Conservation (phyloP, 2,113 vertebrate species). For the Calonectris borealis region DNA sequence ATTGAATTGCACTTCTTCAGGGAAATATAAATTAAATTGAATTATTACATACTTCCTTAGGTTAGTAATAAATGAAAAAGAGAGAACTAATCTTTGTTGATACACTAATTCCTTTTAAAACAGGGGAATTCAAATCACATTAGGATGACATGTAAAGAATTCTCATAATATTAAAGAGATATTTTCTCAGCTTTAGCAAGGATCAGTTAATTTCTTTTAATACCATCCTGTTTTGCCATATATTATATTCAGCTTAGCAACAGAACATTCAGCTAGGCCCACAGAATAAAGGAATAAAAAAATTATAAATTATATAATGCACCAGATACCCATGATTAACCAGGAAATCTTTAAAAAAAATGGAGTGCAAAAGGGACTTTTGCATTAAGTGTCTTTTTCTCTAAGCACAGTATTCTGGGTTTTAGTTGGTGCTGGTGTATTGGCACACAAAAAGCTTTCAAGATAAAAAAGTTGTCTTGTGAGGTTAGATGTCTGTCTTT, state of each 20-base stretch:
- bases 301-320: neutral
- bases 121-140: neutral
- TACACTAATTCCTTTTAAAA: slow-evolving; percentile 50
- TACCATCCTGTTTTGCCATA: neutral
- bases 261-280: neutral
- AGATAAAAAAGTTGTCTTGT: neutral
- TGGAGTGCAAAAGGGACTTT: neutral
- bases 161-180: neutral
- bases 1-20: slow-evolving; percentile 14
- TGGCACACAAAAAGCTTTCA: neutral
- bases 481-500: neutral
- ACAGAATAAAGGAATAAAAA: neutral
- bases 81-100: slow-evolving; percentile 24
- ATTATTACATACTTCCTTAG: slow-evolving; percentile 44
- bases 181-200: neutral
- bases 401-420: neutral
- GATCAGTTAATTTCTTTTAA: neutral
- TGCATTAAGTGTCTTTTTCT: neutral
- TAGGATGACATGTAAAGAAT: slow-evolving; percentile 1
- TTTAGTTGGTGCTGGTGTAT: neutral
- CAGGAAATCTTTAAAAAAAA: neutral
- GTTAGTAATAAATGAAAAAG: slow-evolving; percentile 39
- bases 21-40: slow-evolving; percentile 59
- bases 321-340: neutral
- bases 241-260: neutral